Evolutionary conservation across 2,797 vertebrate species (phyloP), one percentile per base, ranked within the genome.

Genomic region (Malurus leucopterus): DNA sequence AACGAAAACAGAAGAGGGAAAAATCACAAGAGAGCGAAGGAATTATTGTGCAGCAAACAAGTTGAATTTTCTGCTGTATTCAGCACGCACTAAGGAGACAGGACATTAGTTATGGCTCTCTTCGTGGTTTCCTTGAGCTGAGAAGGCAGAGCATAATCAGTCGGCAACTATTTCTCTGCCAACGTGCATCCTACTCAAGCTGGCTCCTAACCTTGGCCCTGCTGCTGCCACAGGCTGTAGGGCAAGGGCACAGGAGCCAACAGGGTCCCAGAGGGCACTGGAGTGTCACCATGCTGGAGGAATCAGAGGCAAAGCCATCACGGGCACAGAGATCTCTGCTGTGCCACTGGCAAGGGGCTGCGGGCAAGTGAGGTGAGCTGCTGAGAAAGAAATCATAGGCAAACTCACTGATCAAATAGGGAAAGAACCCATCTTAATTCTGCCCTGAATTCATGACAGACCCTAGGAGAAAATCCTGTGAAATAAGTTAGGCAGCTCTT

Each of bases 21-120:
- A 93, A 90, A 81, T 50, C 78, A 72, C 51, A 67, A 63, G 77
- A 79, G 4, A 23, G 74, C 20, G 8, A 79, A 91, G 34, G 11
- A 88, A 72, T 61, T 59, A 29, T 2, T 5, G 23, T 54, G 32
- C 41, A 75, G 20, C 22, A 77, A 89, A 24, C 30, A 53, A 69
- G 30, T 11, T 5, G 36, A 34, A 44, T 86, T 78, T 87, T 86
- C 38, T 72, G 41, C 59, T 90, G 13, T 32, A 50, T 81, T 75
- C 87, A 88, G 61, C 53, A 51, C 22, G 30, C 36, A 20, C n/a
- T 44, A 18, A 53, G 13, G n/a, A 58, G 53, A 41, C 13, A 32
- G 22, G 24, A 46, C 59, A 67, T 85, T 57, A 91, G 46, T 50
- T 88, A 67, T 13, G 21, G 40, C 17, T 64, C 36, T 64, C 30